phyloP scores from a whole-genome alignment of 2,888 invertebrate genomes.

The Apodemia duryi region DNA sequence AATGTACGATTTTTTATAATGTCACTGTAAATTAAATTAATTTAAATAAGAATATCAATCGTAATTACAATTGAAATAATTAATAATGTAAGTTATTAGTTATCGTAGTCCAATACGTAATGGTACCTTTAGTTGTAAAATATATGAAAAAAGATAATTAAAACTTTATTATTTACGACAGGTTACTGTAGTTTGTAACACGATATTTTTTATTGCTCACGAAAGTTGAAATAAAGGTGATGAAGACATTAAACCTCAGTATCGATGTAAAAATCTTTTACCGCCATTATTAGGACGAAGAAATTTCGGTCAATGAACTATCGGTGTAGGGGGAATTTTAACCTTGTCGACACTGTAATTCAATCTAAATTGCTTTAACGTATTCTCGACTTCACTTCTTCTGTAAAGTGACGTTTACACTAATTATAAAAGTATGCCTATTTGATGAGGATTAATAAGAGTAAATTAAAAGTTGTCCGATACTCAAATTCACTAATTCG shows the following conservation, averaged over 20 bases:
- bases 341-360: neutral
- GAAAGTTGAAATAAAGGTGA: conserved; percentile 1
- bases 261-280: neutral
- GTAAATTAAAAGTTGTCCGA: neutral
- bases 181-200: too few relatives aligned
- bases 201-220: neutral
- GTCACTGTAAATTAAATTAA: too few relatives aligned
- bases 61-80: too few relatives aligned
- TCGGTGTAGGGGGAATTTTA: neutral
- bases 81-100: too few relatives aligned
- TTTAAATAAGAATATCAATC: too few relatives aligned
- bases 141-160: too few relatives aligned
- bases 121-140: too few relatives aligned
- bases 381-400: neutral
- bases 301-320: conserved; percentile 1
- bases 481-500: too few relatives aligned
- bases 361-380: neutral
- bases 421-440: neutral
- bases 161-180: too few relatives aligned
- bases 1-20: too few relatives aligned
- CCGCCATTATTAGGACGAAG: neutral
- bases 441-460: neutral
- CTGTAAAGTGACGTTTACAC: neutral
- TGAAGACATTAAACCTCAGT: conserved; percentile 1
- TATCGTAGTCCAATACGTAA: too few relatives aligned